Evolutionary conservation across 2,113 vertebrate genomes (phyloP), one percentile per base, ranked within the genome.

Genomic region (Gadus chalcogrammus): DNA sequence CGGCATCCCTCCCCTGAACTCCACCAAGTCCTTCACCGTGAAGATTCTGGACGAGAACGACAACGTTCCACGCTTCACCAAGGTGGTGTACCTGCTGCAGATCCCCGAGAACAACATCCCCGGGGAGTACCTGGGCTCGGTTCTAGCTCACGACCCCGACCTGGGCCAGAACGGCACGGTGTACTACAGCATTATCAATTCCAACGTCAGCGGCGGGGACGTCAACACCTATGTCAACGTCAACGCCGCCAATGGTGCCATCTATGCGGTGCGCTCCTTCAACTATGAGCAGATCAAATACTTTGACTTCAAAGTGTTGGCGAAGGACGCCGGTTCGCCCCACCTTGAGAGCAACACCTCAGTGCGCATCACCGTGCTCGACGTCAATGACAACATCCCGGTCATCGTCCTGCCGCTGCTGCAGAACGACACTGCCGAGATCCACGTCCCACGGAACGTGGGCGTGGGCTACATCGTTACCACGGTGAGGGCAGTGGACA

Each of bases 41-140:
- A 94, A 94, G 73, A 96, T 99, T 75, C 90, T 98, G 13, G 97
- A 99, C 0, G 97, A 99, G 86, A 99, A 99, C 0, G 97, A 99
- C 90, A 99, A 99, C 16, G 93, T 96, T 0, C 97, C 97, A 1
- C 95, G 92, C 6, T 99, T 99, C 83, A 96, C 94, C 74, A 99
- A 99, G 82, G 91, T 92, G 0, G 93, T 98, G 28, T 98, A 99
- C n/a, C 93, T 97, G 56, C 92, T 99, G 69, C 97, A 99, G 82
- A 96, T 99, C 48, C 94, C 95, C 0, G 97, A 99, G 84, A 99
- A 99, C 82, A 99, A 99, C 78, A 99, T 99, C 76, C 97, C 97
- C 0, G 97, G 97, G 2, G 97, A 99, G 77, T 99, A 97, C 73
- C 84, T 99, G 42, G 97, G 97, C 27, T 98, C 97, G 0, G 97